phyloP scores from a whole-genome alignment of 2,797 vertebrate species.

The Galaxias olidus region DNA sequence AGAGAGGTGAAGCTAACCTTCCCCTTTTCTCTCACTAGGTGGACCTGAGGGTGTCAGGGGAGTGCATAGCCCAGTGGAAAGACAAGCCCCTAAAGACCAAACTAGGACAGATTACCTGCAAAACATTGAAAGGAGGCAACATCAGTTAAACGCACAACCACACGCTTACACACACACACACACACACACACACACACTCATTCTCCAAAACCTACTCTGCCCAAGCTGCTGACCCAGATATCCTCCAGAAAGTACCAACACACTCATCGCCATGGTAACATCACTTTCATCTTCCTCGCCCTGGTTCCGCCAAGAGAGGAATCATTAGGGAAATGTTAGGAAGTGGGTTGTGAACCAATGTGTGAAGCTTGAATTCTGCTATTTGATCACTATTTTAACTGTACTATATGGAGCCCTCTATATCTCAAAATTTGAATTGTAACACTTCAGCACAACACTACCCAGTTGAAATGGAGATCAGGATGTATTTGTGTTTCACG shows the following conservation, averaged over 20 bases:
- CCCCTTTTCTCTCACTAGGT: not conserved
- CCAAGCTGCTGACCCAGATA: constrained; percentile 20
- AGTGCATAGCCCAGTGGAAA: constrained; percentile 89
- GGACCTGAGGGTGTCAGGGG: constrained; percentile 81
- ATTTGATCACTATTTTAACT: too few relatives aligned
- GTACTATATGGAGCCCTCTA: too few relatives aligned
- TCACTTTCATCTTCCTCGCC: constrained; percentile 21
- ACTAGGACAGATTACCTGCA: constrained; percentile 89
- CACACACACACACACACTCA: constrained; percentile 6
- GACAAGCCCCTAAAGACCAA: constrained; percentile 89
- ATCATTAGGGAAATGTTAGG: not conserved
- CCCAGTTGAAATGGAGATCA: too few relatives aligned
- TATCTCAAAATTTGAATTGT: too few relatives aligned
- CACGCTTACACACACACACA: not conserved
- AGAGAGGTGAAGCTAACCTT: not conserved
- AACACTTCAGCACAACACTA: too few relatives aligned
- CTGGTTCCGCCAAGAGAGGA: constrained; percentile 5
- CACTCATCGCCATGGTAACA: constrained; percentile 25
- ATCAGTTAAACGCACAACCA: constrained; percentile 82
- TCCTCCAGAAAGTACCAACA: not conserved
- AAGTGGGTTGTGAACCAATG: too few relatives aligned
- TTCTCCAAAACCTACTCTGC: not conserved
- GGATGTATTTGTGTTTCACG: too few relatives aligned
- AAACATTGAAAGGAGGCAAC: constrained; percentile 89
- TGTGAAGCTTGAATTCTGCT: too few relatives aligned